Percentiles rank a stretch among this genome's conserved stretches.
Conservation (phyloP, 2,113 vertebrate genomes). For the Gallinago paraguaiae region DNA sequence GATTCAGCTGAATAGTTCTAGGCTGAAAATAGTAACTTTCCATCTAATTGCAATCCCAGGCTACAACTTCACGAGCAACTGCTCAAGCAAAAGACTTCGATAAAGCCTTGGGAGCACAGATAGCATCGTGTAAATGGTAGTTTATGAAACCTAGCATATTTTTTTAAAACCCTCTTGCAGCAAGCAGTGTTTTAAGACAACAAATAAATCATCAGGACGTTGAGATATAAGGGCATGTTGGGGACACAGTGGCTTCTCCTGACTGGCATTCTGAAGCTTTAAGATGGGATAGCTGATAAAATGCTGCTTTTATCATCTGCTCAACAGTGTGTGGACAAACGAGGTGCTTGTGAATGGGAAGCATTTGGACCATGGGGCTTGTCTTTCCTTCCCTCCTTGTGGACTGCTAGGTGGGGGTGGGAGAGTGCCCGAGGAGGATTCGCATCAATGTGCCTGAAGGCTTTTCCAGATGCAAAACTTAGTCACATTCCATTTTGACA, state of each 20-base stretch:
- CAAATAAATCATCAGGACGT: not conserved
- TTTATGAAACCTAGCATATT: not conserved
- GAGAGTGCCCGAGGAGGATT: not conserved
- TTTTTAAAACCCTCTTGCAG: not conserved
- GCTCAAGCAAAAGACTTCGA: not conserved
- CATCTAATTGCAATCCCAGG: not conserved
- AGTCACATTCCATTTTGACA: not conserved
- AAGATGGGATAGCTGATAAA: not conserved
- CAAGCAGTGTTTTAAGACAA: not conserved
- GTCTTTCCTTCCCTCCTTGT: not conserved
- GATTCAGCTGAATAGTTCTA: not conserved
- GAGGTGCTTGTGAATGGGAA: not conserved
- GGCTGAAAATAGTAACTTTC: not conserved
- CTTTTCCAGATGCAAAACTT: slow-evolving; percentile 36
- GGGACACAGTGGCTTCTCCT: not conserved
- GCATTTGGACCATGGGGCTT: not conserved
- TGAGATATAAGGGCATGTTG: not conserved
- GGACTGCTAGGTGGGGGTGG: not conserved
- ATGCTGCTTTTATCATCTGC: not conserved
- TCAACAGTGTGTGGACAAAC: not conserved
- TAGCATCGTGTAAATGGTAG: not conserved
- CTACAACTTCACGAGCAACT: not conserved
- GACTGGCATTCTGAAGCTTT: not conserved
- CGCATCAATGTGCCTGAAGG: not conserved
- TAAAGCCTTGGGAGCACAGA: not conserved